A percentile compares a stretch with the other conserved stretches of the same genome.
phyloP scores from a whole-genome alignment of 1,140 invertebrate species.

The Leucophenga varia region DNA sequence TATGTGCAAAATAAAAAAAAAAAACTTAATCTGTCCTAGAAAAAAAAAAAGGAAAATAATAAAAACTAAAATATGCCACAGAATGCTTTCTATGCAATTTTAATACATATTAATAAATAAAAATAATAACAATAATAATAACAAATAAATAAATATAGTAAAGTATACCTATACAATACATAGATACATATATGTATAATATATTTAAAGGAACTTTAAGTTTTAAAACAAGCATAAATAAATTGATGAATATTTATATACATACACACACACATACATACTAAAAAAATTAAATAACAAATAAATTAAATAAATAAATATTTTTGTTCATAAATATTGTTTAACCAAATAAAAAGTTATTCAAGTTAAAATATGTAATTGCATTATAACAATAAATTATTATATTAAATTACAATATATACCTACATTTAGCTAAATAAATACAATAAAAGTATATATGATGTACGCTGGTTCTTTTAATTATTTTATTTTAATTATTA shows the following conservation, averaged over 20 bases:
- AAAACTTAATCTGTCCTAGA: constrained; percentile 20
- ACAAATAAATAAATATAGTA: too few relatives aligned
- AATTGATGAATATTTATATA: constrained; percentile 20
- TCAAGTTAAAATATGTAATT: constrained; percentile 27
- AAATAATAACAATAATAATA: too few relatives aligned
- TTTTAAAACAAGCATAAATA: constrained; percentile 36
- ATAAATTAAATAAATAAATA: constrained; percentile 18
- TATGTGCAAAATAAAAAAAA: neutral
- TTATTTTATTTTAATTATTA: too few relatives aligned
- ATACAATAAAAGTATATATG: too few relatives aligned
- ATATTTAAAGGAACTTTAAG: constrained; percentile 39
- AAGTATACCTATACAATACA: neutral
- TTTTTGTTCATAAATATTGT: constrained; percentile 36
- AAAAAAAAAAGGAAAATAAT: constrained; percentile 8
- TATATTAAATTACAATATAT: constrained; percentile 22
- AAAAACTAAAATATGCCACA: constrained; percentile 11
- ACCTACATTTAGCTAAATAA: constrained; percentile 27
- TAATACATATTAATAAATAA: constrained; percentile 1
- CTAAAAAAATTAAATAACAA: constrained; percentile 4
- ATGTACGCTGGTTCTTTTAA: too few relatives aligned
- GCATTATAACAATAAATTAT: constrained; percentile 27
- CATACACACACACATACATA: neutral
- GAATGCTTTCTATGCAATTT: too few relatives aligned
- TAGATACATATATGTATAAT: constrained; percentile 14
- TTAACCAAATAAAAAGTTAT: constrained; percentile 31